These are phyloP conservation scores for Periplaneta americana DNA, from an alignment of 1,140 invertebrate species.

Conservation along the genomic window DNA sequence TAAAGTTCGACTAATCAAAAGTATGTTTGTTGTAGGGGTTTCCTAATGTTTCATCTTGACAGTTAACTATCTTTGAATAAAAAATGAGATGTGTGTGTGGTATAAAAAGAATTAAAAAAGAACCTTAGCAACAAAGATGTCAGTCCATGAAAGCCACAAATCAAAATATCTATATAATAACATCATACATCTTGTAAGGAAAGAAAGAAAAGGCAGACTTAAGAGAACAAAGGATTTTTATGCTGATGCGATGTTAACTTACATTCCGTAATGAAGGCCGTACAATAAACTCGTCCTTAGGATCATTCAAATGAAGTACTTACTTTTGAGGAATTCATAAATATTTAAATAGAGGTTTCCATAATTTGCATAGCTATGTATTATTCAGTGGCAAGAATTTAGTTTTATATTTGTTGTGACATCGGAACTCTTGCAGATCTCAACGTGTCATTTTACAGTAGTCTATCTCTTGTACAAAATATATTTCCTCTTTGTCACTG, in stretches of 20 bases:
- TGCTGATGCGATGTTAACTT: background rate
- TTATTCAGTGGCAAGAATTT: background rate
- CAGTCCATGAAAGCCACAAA: background rate
- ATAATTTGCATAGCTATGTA: background rate
- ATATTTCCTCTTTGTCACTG: too few species aligned
- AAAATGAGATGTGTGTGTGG: background rate
- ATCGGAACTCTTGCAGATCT: too few species aligned
- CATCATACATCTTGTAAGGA: background rate
- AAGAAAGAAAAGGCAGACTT: background rate
- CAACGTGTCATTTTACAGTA: too few species aligned
- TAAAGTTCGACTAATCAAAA: background rate
- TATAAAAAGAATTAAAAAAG: too few species aligned
- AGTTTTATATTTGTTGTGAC: too few species aligned
- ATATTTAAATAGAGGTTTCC: background rate
- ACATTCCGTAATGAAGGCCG: background rate
- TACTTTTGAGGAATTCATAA: background rate
- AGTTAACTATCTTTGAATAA: background rate
- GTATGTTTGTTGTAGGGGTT: background rate
- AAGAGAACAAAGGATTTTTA: background rate
- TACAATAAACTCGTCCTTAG: background rate
- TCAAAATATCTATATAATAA: background rate
- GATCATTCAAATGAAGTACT: background rate
- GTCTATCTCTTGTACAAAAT: too few species aligned
- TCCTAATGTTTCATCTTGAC: background rate
- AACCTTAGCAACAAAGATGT: background rate